Evolutionary conservation across 2,888 invertebrate genomes (phyloP), one percentile per base, ranked within the genome.

Genomic region (Calameuta pallipes): DNA sequence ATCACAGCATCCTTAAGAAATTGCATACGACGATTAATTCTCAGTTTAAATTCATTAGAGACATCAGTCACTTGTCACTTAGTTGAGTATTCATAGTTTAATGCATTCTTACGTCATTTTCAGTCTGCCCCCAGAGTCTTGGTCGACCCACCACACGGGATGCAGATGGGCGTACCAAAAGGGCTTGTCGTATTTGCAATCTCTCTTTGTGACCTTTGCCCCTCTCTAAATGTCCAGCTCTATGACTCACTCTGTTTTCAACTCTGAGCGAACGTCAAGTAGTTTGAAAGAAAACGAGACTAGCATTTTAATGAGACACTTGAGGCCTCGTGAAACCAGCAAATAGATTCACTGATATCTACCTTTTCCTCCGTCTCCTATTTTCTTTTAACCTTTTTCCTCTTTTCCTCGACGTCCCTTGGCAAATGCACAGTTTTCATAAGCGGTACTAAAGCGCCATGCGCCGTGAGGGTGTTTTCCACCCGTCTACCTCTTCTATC

Each of bases 101-200:
- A 56, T 23, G 56, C 9, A 23, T 56, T 56, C 56, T 56, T 56
- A 56, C 56, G 56, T 56, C 23, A 56, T 56, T 56, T 56, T 9
- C 56, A 56, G 56, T 23, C 23, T 56, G 56, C 23, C 23, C 23
- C 9, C 2, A 56, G 56, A 56, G 23, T 9, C 56, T 23, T 56
- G 23, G 56, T 56, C 56, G 23, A 56, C 23, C 23, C 56, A 56
- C 23, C 56, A 23, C 56, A 23, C 1, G 23, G 23, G 56, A 56
- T 56, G 56, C 56, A 56, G 23, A 56, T 56, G 56, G 56, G 23
- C 56, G 23, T 56, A 23, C 56, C 56, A 82, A 80, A 80, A 76
- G 75, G 77, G 82, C 89, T 90, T 90, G 90, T 90, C 90, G 86
- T 90, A 90, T 90, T 90, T 90, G 88, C 89, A 86, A 89, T 90